phyloP scores from a whole-genome alignment of 2,113 vertebrate genomes.

The Lophotis ruficrista region DNA sequence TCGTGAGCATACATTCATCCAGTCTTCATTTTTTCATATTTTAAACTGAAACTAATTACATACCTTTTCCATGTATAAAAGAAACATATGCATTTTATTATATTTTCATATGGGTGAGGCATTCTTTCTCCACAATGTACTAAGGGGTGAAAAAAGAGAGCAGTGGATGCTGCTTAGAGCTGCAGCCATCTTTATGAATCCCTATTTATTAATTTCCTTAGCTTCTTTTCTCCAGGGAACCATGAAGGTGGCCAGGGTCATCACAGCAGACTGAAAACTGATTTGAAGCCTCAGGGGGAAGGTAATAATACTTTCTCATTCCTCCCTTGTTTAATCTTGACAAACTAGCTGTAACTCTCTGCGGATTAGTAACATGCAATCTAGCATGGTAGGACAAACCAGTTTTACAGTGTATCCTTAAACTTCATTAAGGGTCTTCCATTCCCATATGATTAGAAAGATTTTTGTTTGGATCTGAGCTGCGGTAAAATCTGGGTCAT shows the following conservation, averaged over 20 bases:
- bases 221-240: conserved; percentile 12
- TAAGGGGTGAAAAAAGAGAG: background rate
- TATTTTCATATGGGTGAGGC: conserved; percentile 53
- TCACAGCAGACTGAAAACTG: conserved; percentile 23
- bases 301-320: conserved; percentile 37
- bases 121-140: conserved; percentile 4
- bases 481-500: conserved; percentile 10
- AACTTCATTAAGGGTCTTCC: conserved; percentile 13
- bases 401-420: background rate
- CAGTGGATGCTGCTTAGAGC: background rate
- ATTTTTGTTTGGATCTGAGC: background rate
- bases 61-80: conserved; percentile 30
- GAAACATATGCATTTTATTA: conserved; percentile 44
- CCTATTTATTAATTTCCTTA: conserved; percentile 39
- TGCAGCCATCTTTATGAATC: conserved; percentile 38
- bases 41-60: conserved; percentile 23
- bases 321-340: conserved; percentile 22
- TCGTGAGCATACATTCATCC: background rate
- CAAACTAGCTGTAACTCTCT: conserved; percentile 4
- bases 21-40: background rate
- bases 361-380: background rate
- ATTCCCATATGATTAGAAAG: background rate
- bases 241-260: conserved; percentile 30
- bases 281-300: conserved; percentile 55
- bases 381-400: background rate